Evolutionary conservation across 53 echinoderm and acorn worm genomes (phyloP).

Genomic region (Antedon mediterranea): DNA sequence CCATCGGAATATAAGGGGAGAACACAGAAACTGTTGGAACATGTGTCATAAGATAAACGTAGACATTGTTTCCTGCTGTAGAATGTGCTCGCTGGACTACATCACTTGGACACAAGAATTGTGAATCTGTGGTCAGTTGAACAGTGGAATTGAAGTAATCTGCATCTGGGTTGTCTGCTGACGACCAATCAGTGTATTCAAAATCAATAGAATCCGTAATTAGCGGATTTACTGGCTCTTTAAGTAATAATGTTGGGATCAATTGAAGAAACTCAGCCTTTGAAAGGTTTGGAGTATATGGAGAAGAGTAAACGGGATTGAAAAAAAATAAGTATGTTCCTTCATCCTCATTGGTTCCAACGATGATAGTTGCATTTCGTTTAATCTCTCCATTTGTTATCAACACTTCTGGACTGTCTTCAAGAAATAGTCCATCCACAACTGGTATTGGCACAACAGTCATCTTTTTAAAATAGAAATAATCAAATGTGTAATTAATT

Average conservation of each 20-base stretch:
- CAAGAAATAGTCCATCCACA: conserved; percentile 52
- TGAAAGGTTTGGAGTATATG: conserved; percentile 24
- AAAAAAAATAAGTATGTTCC: conserved; percentile 23
- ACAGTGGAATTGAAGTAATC: neutral
- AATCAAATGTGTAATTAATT: no score
- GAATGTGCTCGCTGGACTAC: neutral
- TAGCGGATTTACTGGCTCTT: neutral
- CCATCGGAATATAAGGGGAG: neutral
- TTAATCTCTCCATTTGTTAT: conserved; percentile 41
- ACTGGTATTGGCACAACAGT: conserved; percentile 22
- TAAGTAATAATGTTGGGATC: neutral
- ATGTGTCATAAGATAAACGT: neutral
- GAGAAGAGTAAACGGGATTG: neutral
- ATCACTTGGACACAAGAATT: neutral
- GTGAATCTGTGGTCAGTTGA: neutral
- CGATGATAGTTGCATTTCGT: conserved; percentile 24
- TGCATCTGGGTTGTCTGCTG: neutral
- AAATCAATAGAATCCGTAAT: conserved; percentile 20
- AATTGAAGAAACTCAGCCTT: conserved; percentile 5
- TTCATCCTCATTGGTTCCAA: conserved; percentile 65
- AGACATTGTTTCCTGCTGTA: neutral
- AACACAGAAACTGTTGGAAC: neutral
- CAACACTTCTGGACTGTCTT: conserved; percentile 47
- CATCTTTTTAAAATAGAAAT: no score
- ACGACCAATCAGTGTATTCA: conserved; percentile 8